A percentile compares a stretch with the other conserved stretches of the same genome.
phyloP scores from a whole-genome alignment of 2,113 vertebrate species.

The Ciconia maguari region DNA sequence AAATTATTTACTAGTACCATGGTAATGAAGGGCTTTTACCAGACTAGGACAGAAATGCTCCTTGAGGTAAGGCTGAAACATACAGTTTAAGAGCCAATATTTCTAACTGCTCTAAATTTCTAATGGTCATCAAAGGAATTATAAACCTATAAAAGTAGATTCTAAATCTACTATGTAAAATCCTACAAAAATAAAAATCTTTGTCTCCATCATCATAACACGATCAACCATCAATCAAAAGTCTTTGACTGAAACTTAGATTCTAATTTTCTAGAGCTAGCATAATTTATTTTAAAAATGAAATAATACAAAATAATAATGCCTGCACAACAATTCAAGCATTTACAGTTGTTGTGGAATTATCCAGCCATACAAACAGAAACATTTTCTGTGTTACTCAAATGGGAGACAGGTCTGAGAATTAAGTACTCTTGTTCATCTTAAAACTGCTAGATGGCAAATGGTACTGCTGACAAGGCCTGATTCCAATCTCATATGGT shows the following conservation, averaged over 20 bases:
- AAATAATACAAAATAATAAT: background rate
- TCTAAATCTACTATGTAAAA: background rate
- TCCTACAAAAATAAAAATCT: background rate
- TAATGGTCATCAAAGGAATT: background rate
- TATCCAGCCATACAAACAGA: background rate
- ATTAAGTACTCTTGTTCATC: background rate
- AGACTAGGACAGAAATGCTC: background rate
- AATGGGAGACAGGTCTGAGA: background rate
- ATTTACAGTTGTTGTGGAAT: background rate
- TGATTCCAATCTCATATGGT: background rate
- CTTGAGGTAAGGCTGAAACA: background rate
- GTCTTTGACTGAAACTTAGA: background rate
- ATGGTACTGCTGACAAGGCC: background rate
- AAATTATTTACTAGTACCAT: background rate
- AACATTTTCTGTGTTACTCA: background rate
- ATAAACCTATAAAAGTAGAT: background rate
- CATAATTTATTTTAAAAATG: background rate
- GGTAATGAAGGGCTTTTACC: background rate
- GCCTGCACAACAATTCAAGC: background rate
- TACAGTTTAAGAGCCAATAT: background rate
- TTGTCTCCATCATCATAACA: background rate
- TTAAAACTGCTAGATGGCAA: background rate
- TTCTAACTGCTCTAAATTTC: background rate
- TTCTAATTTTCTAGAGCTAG: background rate
- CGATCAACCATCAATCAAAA: background rate